Evolutionary conservation across 2,113 vertebrate species (phyloP).

Genomic region (Etheostoma cragini): DNA sequence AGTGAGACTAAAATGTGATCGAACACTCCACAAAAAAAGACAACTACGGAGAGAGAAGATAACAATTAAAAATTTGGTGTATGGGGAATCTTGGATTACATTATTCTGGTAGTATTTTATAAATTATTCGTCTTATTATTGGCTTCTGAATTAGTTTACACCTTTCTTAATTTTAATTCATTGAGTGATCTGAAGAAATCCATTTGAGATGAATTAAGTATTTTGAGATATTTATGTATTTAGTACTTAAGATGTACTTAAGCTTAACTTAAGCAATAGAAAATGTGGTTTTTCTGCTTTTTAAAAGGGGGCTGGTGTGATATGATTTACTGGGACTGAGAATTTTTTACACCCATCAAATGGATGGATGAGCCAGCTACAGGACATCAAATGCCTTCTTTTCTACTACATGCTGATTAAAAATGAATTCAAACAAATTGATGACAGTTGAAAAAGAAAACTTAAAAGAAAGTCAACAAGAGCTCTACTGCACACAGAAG

Average conservation of each 20-base stretch:
- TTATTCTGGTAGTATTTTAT: constrained; percentile 38
- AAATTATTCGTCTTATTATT: constrained; percentile 24
- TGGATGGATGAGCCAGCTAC: background rate
- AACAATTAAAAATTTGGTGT: background rate
- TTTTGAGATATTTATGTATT: constrained; percentile 14
- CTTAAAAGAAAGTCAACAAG: background rate
- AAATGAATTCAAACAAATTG: background rate
- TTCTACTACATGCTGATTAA: background rate
- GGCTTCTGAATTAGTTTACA: constrained; percentile 33
- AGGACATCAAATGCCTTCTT: background rate
- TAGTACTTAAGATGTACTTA: background rate
- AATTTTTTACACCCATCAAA: background rate
- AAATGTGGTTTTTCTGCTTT: background rate
- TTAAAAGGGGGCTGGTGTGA: background rate
- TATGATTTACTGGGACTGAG: background rate
- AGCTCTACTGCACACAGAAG: background rate
- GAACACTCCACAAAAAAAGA: background rate
- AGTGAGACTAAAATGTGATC: background rate
- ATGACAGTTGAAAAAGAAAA: background rate
- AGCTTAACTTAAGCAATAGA: too few relatives aligned
- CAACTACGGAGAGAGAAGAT: too few relatives aligned
- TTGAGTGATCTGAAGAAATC: background rate
- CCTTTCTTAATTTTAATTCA: background rate
- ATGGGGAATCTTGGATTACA: constrained; percentile 24
- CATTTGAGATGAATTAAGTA: background rate